phyloP scores from a whole-genome alignment of 1,140 invertebrate species.

The Caenorhabditis latens region DNA sequence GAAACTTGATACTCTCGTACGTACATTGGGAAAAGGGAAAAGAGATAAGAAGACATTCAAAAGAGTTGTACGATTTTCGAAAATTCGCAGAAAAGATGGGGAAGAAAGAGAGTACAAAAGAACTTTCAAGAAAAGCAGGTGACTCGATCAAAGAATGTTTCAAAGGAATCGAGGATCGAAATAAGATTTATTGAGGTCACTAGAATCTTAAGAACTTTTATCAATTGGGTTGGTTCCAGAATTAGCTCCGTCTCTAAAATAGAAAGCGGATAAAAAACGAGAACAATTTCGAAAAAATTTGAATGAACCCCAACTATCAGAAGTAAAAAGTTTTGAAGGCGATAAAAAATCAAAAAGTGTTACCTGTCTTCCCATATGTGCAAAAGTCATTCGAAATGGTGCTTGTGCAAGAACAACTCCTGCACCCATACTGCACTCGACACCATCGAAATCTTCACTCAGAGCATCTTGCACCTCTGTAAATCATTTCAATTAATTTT shows the following conservation, averaged over 20 bases:
- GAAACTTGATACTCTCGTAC: conserved; percentile 10
- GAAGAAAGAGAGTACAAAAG: conserved; percentile 15
- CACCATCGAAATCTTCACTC: conserved; percentile 56
- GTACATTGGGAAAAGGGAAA: neutral
- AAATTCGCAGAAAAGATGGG: neutral
- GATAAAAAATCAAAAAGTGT: neutral
- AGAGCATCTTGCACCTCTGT: conserved; percentile 62
- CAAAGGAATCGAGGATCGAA: neutral
- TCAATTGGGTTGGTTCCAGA: no score
- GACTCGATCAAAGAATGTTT: conserved; percentile 7
- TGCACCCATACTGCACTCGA: conserved; percentile 59
- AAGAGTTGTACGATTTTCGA: neutral
- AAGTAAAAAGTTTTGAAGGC: no score
- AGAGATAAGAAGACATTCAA: neutral
- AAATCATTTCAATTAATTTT: neutral
- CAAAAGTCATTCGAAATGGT: conserved; percentile 55
- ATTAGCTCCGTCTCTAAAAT: no score
- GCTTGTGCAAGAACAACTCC: conserved; percentile 54
- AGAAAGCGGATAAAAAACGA: no score
- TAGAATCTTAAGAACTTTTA: no score
- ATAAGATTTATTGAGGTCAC: no score
- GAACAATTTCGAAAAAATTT: no score
- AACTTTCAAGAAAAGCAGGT: conserved; percentile 10
- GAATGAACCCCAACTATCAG: no score
- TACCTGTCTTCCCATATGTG: conserved; percentile 58